Evolutionary conservation across 2,113 vertebrate species (phyloP), one percentile per base, ranked within the genome.

Genomic region (Nothocercus nigrocapillus): DNA sequence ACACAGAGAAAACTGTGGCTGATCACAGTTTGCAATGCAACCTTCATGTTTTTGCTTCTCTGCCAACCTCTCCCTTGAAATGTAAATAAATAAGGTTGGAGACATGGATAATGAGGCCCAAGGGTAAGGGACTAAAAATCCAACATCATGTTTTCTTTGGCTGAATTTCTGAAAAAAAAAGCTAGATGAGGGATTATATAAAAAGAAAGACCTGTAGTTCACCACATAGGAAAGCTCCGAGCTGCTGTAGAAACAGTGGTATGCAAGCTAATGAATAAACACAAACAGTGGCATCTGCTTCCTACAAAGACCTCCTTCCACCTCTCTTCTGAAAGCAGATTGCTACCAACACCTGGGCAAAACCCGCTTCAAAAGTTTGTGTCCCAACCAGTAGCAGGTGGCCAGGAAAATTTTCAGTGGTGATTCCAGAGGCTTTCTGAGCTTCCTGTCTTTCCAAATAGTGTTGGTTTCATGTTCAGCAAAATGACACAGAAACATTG

Each of bases 11-110:
- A 82, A 82, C 22, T 38, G 30, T 82, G 68, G 15, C 87, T 81
- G 58, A 75, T 93, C 53, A 56, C 30, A 82, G 30, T 70, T 92
- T 79, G 78, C 40, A 89, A 58, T 90, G 77, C 91, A 95, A 44
- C 54, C 83, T 92, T 89, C 59, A 32, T 94, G 81, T 89, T 96
- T 97, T 86, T 5, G 8, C 11, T 96, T 95, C 47, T 68, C 62
- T 96, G 75, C 84, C 80, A 95, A 38, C 42, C 34, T 92, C 62
- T 91, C 63, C 93, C 95, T 97, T 97, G 96, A 97, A 97, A 97
- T 97, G 89, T 96, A 97, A 97, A 96, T 96, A 97, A 96, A 97
- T 78, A 90, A 44, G 40, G 62, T 63, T 94, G 93, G 91, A 96
- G 73, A 62, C 66, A 81, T 54, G 77, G 44, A 88, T 97, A 97